These are phyloP conservation scores for Clarias laeviceps DNA, from an alignment of 2,797 vertebrate species.

Conservation along the genomic window DNA sequence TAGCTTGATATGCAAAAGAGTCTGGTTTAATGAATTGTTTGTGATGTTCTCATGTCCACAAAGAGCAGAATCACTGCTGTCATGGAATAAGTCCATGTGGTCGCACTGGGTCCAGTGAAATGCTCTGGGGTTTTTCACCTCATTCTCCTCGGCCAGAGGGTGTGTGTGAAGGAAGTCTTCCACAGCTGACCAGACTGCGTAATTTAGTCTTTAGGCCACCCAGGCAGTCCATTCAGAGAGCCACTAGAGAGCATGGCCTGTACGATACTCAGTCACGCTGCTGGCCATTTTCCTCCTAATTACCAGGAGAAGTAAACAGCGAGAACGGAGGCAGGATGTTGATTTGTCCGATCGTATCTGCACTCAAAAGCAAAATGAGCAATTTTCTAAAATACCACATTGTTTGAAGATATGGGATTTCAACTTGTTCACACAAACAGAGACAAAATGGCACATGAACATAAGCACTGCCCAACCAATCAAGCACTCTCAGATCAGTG, in stretches of 20 bases:
- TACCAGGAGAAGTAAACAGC: slow-evolving; percentile 46
- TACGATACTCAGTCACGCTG: slow-evolving; percentile 19
- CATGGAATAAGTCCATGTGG: not conserved
- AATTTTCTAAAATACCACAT: slow-evolving; percentile 51
- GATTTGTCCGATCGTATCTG: slow-evolving; percentile 50
- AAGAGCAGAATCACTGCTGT: not conserved
- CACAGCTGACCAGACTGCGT: slow-evolving; percentile 41
- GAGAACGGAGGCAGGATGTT: slow-evolving; percentile 41
- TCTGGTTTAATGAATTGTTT: not conserved
- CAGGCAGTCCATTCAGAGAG: slow-evolving; percentile 46
- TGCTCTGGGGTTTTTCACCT: slow-evolving; percentile 6
- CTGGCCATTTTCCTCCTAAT: slow-evolving; percentile 37
- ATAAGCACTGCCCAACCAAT: slow-evolving; percentile 22
- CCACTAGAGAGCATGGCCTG: slow-evolving; percentile 20
- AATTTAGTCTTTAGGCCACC: slow-evolving; percentile 52
- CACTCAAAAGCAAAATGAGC: slow-evolving; percentile 43
- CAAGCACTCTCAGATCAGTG: slow-evolving; percentile 36
- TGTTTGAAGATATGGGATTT: slow-evolving; percentile 55
- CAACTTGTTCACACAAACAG: slow-evolving; percentile 55
- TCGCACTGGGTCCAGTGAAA: slow-evolving; percentile 6
- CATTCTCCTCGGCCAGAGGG: slow-evolving; percentile 23
- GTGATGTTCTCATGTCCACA: not conserved
- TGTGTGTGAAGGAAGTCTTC: slow-evolving; percentile 44
- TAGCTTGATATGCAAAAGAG: not conserved
- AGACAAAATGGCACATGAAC: slow-evolving; percentile 28